phyloP scores from a whole-genome alignment of 2,888 invertebrate genomes.

The Erynnis tages region DNA sequence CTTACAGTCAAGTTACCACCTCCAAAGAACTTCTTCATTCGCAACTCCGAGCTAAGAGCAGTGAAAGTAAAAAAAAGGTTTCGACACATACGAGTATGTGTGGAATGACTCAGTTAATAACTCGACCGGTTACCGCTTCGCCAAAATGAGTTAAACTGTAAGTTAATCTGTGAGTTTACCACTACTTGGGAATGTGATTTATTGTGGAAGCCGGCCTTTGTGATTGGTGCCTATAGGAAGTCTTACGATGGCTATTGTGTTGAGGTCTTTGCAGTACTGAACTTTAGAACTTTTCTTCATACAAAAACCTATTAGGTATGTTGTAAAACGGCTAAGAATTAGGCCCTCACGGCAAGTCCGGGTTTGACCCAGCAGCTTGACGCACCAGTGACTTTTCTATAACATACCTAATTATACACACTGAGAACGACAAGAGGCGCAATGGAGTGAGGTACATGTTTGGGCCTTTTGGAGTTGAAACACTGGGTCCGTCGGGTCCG shows the following conservation, averaged over 20 bases:
- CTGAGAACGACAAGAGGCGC: no score
- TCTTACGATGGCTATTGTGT: not conserved
- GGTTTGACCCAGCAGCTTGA: no score
- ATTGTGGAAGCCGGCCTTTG: not conserved
- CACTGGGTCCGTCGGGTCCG: no score
- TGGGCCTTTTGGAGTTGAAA: no score
- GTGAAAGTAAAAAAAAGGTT: constrained; percentile 31
- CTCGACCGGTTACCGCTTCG: constrained; percentile 13
- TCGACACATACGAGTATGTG: constrained; percentile 16
- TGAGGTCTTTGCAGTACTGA: no score
- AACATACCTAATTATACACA: no score
- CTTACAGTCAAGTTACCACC: not conserved
- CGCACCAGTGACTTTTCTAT: no score
- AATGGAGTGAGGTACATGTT: no score
- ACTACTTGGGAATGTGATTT: not conserved
- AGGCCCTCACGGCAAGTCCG: no score
- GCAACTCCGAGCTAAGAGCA: constrained; percentile 8
- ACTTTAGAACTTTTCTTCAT: no score
- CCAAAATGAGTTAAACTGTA: not conserved
- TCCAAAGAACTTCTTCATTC: not conserved
- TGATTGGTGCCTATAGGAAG: not conserved
- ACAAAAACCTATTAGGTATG: no score
- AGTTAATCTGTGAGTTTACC: not conserved
- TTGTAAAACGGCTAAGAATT: no score
- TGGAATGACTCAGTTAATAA: constrained; percentile 24